Conservation (phyloP, 2,797 vertebrate species). For the Pteropus rufus region DNA sequence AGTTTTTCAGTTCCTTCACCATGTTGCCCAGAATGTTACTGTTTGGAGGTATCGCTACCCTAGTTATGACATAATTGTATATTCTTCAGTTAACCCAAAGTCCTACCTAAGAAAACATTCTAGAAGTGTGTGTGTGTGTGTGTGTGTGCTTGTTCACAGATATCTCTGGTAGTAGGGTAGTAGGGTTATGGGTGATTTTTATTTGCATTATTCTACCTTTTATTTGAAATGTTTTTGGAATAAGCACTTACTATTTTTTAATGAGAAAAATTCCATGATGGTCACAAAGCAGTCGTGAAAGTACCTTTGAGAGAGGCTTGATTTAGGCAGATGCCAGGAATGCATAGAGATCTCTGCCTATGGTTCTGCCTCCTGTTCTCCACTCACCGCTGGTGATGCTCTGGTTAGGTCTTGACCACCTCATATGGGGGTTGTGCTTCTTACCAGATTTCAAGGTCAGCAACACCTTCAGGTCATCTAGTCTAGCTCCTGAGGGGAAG, state of each 20-base stretch:
- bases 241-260: background rate
- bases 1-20: background rate
- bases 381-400: rapidly evolving
- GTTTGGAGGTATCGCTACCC: background rate
- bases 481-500: background rate
- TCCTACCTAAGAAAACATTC: background rate
- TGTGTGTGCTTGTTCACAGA: background rate
- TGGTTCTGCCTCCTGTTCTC: background rate
- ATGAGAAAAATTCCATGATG: background rate
- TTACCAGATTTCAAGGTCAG: background rate
- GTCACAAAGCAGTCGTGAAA: background rate
- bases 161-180: background rate
- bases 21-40: background rate
- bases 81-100: background rate
- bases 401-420: background rate
- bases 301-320: background rate
- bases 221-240: background rate
- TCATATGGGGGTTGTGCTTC: background rate
- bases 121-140: background rate
- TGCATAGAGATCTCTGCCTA: rapidly evolving
- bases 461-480: background rate
- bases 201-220: background rate
- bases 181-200: background rate
- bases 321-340: background rate
- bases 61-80: background rate